Evolutionary conservation across 2,888 invertebrate genomes (phyloP).

Genomic region (Tinea pellionella): DNA sequence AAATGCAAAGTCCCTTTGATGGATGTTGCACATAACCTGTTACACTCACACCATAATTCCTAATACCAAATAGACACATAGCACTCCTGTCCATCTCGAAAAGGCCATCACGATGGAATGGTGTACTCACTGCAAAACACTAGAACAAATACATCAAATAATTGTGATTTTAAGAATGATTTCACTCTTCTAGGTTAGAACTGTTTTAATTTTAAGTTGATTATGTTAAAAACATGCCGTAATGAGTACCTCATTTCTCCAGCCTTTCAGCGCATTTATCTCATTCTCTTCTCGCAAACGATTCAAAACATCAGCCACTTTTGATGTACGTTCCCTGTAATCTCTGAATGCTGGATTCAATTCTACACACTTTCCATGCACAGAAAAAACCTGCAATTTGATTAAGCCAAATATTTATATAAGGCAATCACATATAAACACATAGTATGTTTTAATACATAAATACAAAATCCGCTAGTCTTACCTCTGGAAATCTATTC

Average conservation of each 20-base stretch:
- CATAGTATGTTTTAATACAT: not conserved
- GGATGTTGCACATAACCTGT: conserved; percentile 92
- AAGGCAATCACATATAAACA: not conserved
- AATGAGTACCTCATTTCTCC: conserved; percentile 86
- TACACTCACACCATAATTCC: conserved; percentile 94
- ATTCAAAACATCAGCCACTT: conserved; percentile 82
- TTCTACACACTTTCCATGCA: conserved; percentile 79
- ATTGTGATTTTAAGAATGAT: not conserved
- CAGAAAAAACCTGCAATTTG: conserved; percentile 74
- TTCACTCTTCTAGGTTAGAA: too few relatives aligned
- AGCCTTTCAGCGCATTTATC: conserved; percentile 86
- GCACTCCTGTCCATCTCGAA: conserved; percentile 92
- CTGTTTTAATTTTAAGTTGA: too few relatives aligned
- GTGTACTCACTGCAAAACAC: conserved; percentile 90
- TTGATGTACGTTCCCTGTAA: conserved; percentile 82
- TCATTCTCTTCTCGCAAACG: conserved; percentile 80
- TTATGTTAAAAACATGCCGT: too few relatives aligned
- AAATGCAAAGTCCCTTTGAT: conserved; percentile 86
- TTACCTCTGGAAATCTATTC: conserved; percentile 83
- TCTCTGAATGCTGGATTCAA: conserved; percentile 89
- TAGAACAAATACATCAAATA: conserved; percentile 37
- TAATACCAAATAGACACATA: conserved; percentile 92
- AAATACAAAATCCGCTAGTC: not conserved
- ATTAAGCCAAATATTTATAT: not conserved
- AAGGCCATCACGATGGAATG: conserved; percentile 63